Evolutionary conservation across 1,140 invertebrate species (phyloP).

Genomic region (Bombyx mandarina): DNA sequence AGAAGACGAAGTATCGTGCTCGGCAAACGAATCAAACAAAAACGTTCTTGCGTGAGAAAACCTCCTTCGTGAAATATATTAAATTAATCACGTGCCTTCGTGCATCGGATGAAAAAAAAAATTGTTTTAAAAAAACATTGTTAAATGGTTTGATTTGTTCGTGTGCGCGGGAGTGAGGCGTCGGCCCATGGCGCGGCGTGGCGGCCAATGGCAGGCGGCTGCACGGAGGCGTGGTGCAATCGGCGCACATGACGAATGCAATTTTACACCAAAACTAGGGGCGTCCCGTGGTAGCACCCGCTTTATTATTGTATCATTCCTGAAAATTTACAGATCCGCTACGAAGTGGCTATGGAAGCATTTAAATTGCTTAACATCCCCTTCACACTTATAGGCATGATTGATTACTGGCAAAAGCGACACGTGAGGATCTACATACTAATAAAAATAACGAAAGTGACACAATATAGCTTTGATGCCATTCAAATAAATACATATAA

Average conservation of each 20-base stretch:
- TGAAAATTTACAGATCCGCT: no score
- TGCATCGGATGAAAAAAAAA: conserved; percentile 26
- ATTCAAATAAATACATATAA: no score
- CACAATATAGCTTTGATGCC: no score
- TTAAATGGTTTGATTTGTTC: background rate
- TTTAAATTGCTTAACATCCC: no score
- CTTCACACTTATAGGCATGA: no score
- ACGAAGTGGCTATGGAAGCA: no score
- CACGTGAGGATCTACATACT: no score
- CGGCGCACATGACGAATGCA: conserved; percentile 1
- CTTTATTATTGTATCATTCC: conserved; percentile 23
- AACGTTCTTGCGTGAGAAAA: conserved; percentile 41
- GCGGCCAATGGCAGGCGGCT: conserved; percentile 6
- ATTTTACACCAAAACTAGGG: conserved; percentile 7
- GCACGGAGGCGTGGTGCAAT: conserved; percentile 13
- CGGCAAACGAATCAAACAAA: conserved; percentile 19
- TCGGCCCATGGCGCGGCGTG: conserved; percentile 1
- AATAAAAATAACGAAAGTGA: no score
- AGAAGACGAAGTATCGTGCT: background rate
- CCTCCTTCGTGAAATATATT: conserved; percentile 44
- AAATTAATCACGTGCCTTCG: conserved; percentile 51
- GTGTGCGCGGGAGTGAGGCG: conserved; percentile 13
- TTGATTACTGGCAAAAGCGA: no score
- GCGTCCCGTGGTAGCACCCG: conserved; percentile 24
- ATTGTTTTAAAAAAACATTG: conserved; percentile 23